These are phyloP conservation scores for Sisor rabdophorus DNA, from an alignment of 2,113 vertebrate species.

Conservation along the genomic window DNA sequence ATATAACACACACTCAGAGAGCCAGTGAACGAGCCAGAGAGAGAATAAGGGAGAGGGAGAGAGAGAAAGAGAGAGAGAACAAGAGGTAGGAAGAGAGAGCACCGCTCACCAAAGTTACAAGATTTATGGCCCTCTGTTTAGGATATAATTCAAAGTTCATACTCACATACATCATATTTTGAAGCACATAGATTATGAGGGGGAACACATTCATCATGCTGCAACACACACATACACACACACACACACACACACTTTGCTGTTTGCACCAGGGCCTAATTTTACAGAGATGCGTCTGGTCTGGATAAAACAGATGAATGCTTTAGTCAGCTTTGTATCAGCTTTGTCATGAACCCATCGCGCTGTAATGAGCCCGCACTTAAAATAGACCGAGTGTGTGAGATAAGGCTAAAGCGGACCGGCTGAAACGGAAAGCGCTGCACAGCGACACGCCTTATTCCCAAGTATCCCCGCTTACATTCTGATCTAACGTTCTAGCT, in stretches of 20 bases:
- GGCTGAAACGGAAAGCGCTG: slow-evolving; percentile 4
- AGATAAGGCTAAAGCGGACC: slow-evolving; percentile 40
- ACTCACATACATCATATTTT: slow-evolving; percentile 83
- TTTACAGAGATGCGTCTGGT: slow-evolving; percentile 48
- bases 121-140: slow-evolving; percentile 80
- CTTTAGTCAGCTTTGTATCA: slow-evolving; percentile 51
- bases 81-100: slow-evolving; percentile 58
- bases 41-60: slow-evolving; percentile 37
- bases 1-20: slow-evolving; percentile 69
- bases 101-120: slow-evolving; percentile 71
- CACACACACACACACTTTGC: slow-evolving; percentile 24
- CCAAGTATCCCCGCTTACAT: background rate
- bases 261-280: slow-evolving; percentile 47
- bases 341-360: slow-evolving; percentile 49
- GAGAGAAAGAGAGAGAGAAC: slow-evolving; percentile 40
- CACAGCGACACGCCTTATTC: background rate
- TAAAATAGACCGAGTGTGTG: slow-evolving; percentile 43
- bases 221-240: slow-evolving; percentile 58
- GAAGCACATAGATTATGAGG: slow-evolving; percentile 82
- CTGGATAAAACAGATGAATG: slow-evolving; percentile 46
- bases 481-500: background rate
- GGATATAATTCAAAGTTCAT: slow-evolving; percentile 85
- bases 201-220: slow-evolving; percentile 79
- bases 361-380: slow-evolving; percentile 44
- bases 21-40: slow-evolving; percentile 40